Percentiles rank a stretch among this genome's conserved stretches.
These are phyloP conservation scores for Papilio polytes DNA, from an alignment of 1,140 invertebrate genomes.

Conservation along the genomic window DNA sequence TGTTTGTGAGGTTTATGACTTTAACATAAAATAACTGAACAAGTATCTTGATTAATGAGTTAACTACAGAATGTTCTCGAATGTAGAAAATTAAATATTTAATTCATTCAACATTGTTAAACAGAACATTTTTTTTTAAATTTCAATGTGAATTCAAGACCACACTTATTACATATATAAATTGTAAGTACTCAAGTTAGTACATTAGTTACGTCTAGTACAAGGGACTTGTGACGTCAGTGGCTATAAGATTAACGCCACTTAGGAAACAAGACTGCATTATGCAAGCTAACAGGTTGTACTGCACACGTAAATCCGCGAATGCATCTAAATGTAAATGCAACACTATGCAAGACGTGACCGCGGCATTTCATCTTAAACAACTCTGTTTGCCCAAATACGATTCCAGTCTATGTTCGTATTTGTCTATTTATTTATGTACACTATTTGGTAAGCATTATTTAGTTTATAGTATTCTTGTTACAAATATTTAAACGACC, in stretches of 20 bases:
- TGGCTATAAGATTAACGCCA: slow-evolving; percentile 3
- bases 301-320: slow-evolving; percentile 27
- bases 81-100: background rate
- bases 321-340: slow-evolving; percentile 40
- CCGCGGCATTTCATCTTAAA: slow-evolving; percentile 30
- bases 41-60: slow-evolving; percentile 17
- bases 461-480: background rate
- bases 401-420: background rate
- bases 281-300: slow-evolving; percentile 30
- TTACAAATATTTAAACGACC: too few relatives aligned
- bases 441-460: background rate
- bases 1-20: background rate
- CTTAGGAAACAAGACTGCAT: background rate
- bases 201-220: background rate
- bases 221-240: background rate
- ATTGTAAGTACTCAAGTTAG: background rate
- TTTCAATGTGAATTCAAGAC: too few relatives aligned
- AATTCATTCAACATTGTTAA: too few relatives aligned
- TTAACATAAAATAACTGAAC: slow-evolving; percentile 14
- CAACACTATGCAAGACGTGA: slow-evolving; percentile 38
- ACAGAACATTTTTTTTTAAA: too few relatives aligned
- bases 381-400: slow-evolving; percentile 27
- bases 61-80: background rate
- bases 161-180: background rate
- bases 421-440: background rate